These are phyloP conservation scores for Chironomus tentans DNA, from an alignment of 2,888 invertebrate species.

Conservation along the genomic window DNA sequence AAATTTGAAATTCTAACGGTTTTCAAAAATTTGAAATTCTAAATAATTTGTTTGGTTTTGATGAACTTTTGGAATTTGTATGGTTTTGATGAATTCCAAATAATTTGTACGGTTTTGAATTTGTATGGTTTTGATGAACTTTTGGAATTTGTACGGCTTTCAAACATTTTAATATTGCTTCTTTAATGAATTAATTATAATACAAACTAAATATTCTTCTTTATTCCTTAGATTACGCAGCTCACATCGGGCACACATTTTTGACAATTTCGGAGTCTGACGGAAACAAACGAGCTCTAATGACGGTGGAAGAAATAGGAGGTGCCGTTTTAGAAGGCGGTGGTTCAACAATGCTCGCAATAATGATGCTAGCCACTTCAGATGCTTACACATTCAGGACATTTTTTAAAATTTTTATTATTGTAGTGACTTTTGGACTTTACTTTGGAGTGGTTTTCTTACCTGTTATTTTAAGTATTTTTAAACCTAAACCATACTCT, in stretches of 20 bases:
- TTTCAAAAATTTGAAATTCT: neutral
- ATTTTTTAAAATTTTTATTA: slow-evolving; percentile 51
- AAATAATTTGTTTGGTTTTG: too few relatives aligned
- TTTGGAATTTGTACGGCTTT: neutral
- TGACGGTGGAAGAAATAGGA: slow-evolving; percentile 63
- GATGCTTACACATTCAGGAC: slow-evolving; percentile 67
- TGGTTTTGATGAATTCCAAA: neutral
- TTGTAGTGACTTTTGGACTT: slow-evolving; percentile 24
- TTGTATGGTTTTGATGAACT: too few relatives aligned
- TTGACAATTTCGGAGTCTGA: slow-evolving; percentile 51
- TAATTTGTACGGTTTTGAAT: too few relatives aligned
- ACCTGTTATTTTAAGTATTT: slow-evolving; percentile 33
- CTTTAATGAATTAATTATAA: too few relatives aligned
- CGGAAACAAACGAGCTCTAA: slow-evolving; percentile 49
- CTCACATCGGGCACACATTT: slow-evolving; percentile 73
- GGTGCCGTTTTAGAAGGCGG: slow-evolving; percentile 70
- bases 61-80: neutral
- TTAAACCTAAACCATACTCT: neutral
- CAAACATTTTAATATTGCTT: too few relatives aligned
- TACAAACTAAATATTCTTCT: too few relatives aligned
- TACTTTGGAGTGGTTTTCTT: slow-evolving; percentile 51
- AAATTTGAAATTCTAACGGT: too few relatives aligned
- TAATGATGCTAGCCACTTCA: slow-evolving; percentile 60
- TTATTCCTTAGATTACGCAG: slow-evolving; percentile 52
- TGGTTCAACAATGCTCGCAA: slow-evolving; percentile 63